Conservation (phyloP, 92 coral and sea anemone genomes). For the Porites evermanni region DNA sequence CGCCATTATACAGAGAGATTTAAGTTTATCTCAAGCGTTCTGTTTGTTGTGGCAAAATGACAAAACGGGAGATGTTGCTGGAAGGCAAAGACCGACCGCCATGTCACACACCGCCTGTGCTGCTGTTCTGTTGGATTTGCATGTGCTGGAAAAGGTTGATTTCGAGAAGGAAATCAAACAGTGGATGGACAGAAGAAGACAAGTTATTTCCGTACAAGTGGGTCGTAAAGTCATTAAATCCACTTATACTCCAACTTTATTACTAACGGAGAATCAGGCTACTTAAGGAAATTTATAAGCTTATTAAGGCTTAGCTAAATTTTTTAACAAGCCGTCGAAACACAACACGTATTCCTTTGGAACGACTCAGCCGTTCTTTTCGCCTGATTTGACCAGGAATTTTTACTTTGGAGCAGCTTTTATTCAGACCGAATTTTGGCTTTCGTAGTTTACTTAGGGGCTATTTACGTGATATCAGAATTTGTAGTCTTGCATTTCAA, state of each 20-base stretch:
- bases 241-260: neutral
- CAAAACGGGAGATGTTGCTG: conserved; percentile 76
- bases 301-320: too few species aligned
- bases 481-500: too few species aligned
- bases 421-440: too few species aligned
- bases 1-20: conserved; percentile 49
- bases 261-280: too few species aligned
- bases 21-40: conserved; percentile 78
- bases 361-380: too few species aligned
- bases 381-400: too few species aligned
- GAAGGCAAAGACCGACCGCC: conserved; percentile 57
- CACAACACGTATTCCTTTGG: too few species aligned
- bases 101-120: conserved; percentile 65
- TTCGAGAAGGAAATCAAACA: conserved; percentile 64
- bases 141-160: conserved; percentile 68
- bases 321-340: too few species aligned
- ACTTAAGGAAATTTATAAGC: too few species aligned
- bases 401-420: too few species aligned
- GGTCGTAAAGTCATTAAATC: conserved; percentile 8
- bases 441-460: too few species aligned
- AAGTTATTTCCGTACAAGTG: conserved; percentile 57
- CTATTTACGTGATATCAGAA: too few species aligned
- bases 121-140: conserved; percentile 71
- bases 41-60: conserved; percentile 93
- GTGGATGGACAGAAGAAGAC: conserved; percentile 58